Percentiles rank a stretch among this genome's conserved stretches.
Conservation (phyloP, 2,797 vertebrate genomes). For the Rhinogobio ventralis region DNA sequence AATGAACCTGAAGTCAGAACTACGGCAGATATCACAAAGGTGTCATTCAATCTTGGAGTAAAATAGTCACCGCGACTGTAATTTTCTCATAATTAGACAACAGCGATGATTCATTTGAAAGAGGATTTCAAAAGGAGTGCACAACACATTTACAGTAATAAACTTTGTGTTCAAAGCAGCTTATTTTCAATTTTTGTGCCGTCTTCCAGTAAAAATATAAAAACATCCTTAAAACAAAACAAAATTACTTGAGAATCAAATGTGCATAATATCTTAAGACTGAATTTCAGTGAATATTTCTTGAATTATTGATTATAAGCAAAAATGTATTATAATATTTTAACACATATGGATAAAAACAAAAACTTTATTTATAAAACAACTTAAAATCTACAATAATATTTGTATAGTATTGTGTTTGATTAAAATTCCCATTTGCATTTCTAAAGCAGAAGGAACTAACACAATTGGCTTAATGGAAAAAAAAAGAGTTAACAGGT, state of each 20-base stretch:
- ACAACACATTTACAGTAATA: neutral
- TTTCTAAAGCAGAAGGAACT: neutral
- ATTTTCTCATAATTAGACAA: constrained; percentile 37
- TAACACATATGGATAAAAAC: neutral
- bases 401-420: neutral
- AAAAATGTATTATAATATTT: neutral
- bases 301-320: neutral
- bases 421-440: constrained; percentile 1
- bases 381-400: neutral
- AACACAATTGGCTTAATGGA: neutral
- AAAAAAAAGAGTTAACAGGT: neutral
- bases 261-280: neutral
- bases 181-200: neutral
- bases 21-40: constrained; percentile 28
- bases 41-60: constrained; percentile 12
- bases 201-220: neutral
- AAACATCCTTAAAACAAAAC: neutral
- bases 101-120: constrained; percentile 12
- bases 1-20: constrained; percentile 42
- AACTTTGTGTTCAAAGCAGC: neutral
- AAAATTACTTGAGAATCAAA: neutral
- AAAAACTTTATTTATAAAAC: neutral
- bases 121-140: neutral
- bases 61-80: neutral
- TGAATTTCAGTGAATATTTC: neutral